Percentiles rank a stretch among this genome's conserved stretches.
These are phyloP conservation scores for Imbricaverruca yamaguchii DNA, from an alignment of 2,888 invertebrate genomes.

Conservation along the genomic window DNA sequence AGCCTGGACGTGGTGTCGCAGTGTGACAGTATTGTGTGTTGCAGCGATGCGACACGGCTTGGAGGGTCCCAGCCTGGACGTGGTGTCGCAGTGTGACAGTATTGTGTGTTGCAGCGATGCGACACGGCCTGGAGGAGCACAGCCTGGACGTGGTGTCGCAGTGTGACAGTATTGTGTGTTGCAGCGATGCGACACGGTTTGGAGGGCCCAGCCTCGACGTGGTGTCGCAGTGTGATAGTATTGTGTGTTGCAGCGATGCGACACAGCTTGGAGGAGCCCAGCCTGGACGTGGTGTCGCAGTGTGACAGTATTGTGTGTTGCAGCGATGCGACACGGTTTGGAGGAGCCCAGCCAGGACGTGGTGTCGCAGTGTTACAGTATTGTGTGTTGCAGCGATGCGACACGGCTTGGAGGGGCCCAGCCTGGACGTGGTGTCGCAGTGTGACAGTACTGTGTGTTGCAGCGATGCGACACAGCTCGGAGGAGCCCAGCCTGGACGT, in stretches of 20 bases:
- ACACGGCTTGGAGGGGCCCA: slow-evolving; percentile 74
- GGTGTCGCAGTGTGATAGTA: background rate
- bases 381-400: slow-evolving; percentile 45
- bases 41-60: slow-evolving; percentile 42
- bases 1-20: slow-evolving; percentile 70
- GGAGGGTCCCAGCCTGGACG: background rate
- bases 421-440: slow-evolving; percentile 76
- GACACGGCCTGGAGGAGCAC: slow-evolving; percentile 74
- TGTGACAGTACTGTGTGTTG: no score
- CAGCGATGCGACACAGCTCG: background rate
- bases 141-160: slow-evolving; percentile 75
- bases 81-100: background rate
- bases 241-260: slow-evolving; percentile 45
- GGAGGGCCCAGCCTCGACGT: background rate
- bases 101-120: slow-evolving; percentile 44
- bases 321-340: background rate
- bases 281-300: slow-evolving; percentile 76
- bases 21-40: slow-evolving; percentile 12
- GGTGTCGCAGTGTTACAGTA: background rate
- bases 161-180: no score
- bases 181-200: background rate
- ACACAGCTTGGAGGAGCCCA: slow-evolving; percentile 74
- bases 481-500: background rate
- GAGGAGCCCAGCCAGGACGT: background rate
- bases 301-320: no score